phyloP scores from a whole-genome alignment of 2,113 vertebrate genomes.

The Paramisgurnus dabryanus region DNA sequence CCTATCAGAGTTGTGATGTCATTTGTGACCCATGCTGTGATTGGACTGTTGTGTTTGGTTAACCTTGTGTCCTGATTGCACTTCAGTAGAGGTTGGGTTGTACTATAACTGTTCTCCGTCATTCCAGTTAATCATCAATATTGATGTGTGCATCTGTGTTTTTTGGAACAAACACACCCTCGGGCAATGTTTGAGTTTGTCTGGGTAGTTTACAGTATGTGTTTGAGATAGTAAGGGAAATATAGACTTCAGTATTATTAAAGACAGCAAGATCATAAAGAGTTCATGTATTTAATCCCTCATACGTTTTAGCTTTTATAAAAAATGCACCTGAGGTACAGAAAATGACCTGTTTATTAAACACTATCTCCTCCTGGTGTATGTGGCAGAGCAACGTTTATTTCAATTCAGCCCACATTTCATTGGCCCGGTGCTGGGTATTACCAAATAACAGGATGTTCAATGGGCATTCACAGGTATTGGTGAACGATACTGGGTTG shows the following conservation, averaged over 20 bases:
- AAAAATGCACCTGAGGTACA: not conserved
- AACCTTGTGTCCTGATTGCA: not conserved
- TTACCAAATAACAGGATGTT: slow-evolving; percentile 17
- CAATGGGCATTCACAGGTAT: not conserved
- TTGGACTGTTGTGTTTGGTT: not conserved
- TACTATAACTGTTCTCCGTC: not conserved
- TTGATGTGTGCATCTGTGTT: slow-evolving; percentile 38
- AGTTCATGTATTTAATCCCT: no score
- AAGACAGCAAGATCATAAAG: no score
- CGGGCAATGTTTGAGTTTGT: not conserved
- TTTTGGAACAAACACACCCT: slow-evolving; percentile 36
- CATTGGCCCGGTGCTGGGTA: not conserved
- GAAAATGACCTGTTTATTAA: not conserved
- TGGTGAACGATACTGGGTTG: not conserved
- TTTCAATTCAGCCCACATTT: not conserved
- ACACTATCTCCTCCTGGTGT: not conserved
- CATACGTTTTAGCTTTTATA: no score
- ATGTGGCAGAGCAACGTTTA: not conserved
- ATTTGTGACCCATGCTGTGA: not conserved
- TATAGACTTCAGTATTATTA: not conserved
- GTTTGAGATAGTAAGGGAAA: not conserved
- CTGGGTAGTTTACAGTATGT: slow-evolving; percentile 2
- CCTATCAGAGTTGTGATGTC: not conserved
- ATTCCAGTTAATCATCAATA: slow-evolving; percentile 43
- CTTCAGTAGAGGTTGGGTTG: slow-evolving; percentile 18